Evolutionary conservation across 2,113 vertebrate genomes (phyloP), one percentile per base, ranked within the genome.

Genomic region (Elachura formosa): DNA sequence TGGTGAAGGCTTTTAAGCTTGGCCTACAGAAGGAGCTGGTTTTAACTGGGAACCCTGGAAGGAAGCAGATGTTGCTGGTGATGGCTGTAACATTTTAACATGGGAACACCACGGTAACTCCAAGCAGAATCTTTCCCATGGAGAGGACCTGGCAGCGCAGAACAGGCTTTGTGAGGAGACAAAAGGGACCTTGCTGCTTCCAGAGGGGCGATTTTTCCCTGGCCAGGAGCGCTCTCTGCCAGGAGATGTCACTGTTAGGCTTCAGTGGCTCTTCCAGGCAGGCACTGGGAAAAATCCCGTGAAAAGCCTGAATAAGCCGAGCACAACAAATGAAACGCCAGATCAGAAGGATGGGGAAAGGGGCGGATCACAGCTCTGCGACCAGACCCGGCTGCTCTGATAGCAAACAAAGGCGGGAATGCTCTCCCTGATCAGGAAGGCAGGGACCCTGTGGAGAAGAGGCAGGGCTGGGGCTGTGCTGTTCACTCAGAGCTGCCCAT

Each of bases 201-300:
- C 84, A 78, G 48, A 14, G 2, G 34, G 34, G 36, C n/a, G 17
- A n/a, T 55, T 64, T 66, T 61, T 69, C 68, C 56, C 54, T 76
- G 93, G 74, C 91, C 90, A 36, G 66, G 41, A 82, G 91, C 66
- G 2, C 74, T 43, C 46, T 26, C 63, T 91, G 81, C 96, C 96
- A 94, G 93, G 73, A 96, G 95, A 74, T 95, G 96, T 95, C 93
- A 96, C 91, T 96, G 90, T 96, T 94, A 74, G 82, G 90, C 93
- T 93, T 89, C 51, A 6, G 72, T 33, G 71, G 64, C 67, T 94
- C 33, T 29, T 56, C 34, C 73, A 78, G 61, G 62, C 73, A 56
- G 72, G 59, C 79, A 21, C 12, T 3, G 58, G 56, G 48, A 33
- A 49, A 46, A 73, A 64, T 5, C 59, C 63, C 22, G 2, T 43